Percentiles rank a stretch among this genome's conserved stretches.
phyloP scores from a whole-genome alignment of 2,888 invertebrate genomes.

The Venusia cambrica region DNA sequence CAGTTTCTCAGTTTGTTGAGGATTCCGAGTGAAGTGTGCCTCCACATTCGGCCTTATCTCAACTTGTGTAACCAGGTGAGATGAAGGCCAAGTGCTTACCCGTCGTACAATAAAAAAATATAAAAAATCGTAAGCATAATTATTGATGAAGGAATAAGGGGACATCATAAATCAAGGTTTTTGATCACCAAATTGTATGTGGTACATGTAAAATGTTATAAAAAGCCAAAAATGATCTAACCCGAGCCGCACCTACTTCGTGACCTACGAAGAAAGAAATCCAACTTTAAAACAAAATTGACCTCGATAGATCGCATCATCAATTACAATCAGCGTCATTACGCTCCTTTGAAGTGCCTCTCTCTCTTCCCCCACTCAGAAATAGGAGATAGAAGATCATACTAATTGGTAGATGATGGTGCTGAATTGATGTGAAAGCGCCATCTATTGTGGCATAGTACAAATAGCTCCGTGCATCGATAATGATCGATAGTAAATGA shows the following conservation, averaged over 20 bases:
- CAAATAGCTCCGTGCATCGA: constrained; percentile 74
- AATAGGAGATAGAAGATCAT: constrained; percentile 39
- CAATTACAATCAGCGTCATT: constrained; percentile 76
- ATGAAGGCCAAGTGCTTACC: too few relatives aligned
- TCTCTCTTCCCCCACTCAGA: constrained; percentile 32
- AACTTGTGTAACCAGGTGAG: too few relatives aligned
- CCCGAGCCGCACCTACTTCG: constrained; percentile 27
- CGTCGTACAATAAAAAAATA: too few relatives aligned
- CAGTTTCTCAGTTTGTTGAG: too few relatives aligned
- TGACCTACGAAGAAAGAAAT: constrained; percentile 63
- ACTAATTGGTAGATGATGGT: constrained; percentile 75
- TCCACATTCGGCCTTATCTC: too few relatives aligned
- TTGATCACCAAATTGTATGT: too few relatives aligned
- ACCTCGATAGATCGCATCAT: constrained; percentile 73
- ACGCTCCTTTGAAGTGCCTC: constrained; percentile 54
- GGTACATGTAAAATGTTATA: too few relatives aligned
- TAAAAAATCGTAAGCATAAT: too few relatives aligned
- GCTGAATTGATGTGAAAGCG: constrained; percentile 71
- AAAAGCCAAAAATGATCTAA: constrained; percentile 12
- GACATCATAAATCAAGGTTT: too few relatives aligned
- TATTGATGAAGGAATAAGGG: too few relatives aligned
- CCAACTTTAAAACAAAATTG: constrained; percentile 54
- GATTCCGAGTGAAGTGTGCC: too few relatives aligned
- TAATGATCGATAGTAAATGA: constrained; percentile 75
- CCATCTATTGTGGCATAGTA: constrained; percentile 79